Evolutionary conservation across 2,113 vertebrate species (phyloP), one percentile per base, ranked within the genome.

Genomic region (Chloebia gouldiae): DNA sequence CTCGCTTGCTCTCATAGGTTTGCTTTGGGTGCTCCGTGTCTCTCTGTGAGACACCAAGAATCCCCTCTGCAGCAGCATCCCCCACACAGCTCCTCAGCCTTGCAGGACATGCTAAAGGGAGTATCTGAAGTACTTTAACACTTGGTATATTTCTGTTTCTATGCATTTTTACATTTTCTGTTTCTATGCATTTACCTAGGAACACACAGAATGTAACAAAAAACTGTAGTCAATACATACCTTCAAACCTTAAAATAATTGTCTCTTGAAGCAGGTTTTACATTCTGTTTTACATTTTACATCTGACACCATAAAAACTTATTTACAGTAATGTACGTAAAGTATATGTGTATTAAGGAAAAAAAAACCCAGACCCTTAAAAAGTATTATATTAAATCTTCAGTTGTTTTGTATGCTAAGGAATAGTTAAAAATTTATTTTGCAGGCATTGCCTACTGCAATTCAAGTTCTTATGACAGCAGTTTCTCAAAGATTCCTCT

Each of bases 1-100:
- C 31, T 23, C 0, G 0, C 57, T 23, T 0, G 3, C 40, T 37
- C 37, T 35, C 5, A 1, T 2, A 3, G 6, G 9, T 53, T 31
- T 51, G 44, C 44, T 80, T 15, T 39, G 54, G 35, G 45, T 10
- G 50, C 40, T 56, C 30, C 7, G 3, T 37, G n/a, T 37, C 0
- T 1, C 28, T 49, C 12, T 37, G 23, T 30, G 22, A 57, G 68
- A 27, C 0, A 11, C 69, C 69, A 27, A 25, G 49, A 68, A 81
- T 35, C 1, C 2, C 17, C 53, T 23, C n/a, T 47, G 56, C 3
- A 0, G 42, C 65, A 71, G 61, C 61, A 72, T 0, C 5, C 40
- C 18, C 35, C 45, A 40, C 56, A 18, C 1, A 3, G 64, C 56
- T 60, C 21, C 59, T 75, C 42, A 24, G 42, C 4, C n/a, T 57